Evolutionary conservation across 2,888 invertebrate species (phyloP).

Genomic region (Campoplex capitator): DNA sequence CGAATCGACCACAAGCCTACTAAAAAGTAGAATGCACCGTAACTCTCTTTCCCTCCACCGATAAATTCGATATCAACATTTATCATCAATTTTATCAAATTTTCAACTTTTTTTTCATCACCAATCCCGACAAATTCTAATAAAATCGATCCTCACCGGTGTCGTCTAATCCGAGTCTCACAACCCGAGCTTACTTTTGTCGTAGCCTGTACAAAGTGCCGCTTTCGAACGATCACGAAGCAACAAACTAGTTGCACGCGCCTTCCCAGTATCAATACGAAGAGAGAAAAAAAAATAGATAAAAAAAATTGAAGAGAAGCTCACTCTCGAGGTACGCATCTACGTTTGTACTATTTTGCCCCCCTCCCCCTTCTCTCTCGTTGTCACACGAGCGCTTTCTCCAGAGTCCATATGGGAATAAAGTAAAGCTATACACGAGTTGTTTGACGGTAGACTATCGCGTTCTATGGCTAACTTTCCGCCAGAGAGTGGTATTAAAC

Average conservation of each 20-base stretch:
- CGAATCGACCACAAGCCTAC: neutral
- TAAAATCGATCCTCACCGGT: neutral
- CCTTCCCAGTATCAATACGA: neutral
- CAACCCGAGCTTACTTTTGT: neutral
- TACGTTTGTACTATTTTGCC: constrained; percentile 29
- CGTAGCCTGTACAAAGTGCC: neutral
- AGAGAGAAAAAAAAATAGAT: neutral
- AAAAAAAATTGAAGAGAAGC: neutral
- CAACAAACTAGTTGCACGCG: constrained; percentile 15
- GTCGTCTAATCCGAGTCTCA: too few species aligned
- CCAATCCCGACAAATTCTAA: too few species aligned
- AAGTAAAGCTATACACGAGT: constrained; percentile 3
- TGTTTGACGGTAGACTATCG: constrained; percentile 40
- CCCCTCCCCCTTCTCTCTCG: neutral
- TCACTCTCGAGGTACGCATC: constrained; percentile 30
- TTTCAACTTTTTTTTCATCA: too few species aligned
- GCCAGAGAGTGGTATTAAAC: constrained; percentile 7
- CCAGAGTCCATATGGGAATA: constrained; percentile 36
- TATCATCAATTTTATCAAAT: too few species aligned
- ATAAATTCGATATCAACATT: too few species aligned
- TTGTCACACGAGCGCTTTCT: constrained; percentile 51
- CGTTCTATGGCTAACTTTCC: constrained; percentile 41
- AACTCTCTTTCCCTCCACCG: neutral
- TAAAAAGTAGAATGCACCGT: neutral
- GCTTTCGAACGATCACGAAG: constrained; percentile 24